Conservation (phyloP, 2,888 invertebrate species). For the Drosophila dives region DNA sequence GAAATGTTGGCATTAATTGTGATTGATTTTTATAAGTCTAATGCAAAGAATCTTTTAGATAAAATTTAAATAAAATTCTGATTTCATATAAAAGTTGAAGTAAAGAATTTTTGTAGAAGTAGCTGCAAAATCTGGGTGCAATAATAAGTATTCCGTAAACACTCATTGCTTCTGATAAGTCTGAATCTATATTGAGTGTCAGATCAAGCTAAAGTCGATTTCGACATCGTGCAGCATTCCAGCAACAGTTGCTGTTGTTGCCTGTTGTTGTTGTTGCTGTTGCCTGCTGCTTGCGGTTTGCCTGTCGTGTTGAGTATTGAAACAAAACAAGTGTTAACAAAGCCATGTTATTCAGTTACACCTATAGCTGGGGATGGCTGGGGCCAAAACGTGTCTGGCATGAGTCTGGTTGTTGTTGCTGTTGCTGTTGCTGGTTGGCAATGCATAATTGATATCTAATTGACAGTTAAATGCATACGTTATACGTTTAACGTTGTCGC, state of each 20-base stretch:
- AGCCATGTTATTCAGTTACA: conserved; percentile 40
- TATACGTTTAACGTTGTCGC: conserved; percentile 32
- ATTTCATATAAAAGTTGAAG: neutral
- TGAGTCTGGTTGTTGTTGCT: conserved; percentile 20
- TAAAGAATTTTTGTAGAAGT: neutral
- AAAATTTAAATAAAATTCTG: neutral
- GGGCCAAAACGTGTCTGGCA: conserved; percentile 51
- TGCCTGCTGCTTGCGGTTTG: conserved; percentile 9
- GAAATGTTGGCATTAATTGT: neutral
- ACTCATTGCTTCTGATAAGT: neutral
- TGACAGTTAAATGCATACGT: conserved; percentile 77
- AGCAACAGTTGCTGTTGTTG: conserved; percentile 9
- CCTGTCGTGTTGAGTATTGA: conserved; percentile 32
- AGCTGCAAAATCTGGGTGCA: neutral
- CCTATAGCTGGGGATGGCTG: conserved; percentile 25
- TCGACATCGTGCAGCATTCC: conserved; percentile 1
- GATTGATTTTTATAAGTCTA: too few species aligned
- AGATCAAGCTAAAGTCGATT: conserved; percentile 8
- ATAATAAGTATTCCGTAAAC: neutral
- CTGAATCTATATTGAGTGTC: neutral
- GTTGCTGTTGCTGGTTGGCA: conserved; percentile 63
- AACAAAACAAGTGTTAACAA: conserved; percentile 56
- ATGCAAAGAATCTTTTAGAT: neutral
- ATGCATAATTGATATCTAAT: conserved; percentile 81
- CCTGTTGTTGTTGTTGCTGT: conserved; percentile 16